Evolutionary conservation across 2,797 vertebrate species (phyloP).

Genomic region (Cirrhinus mrigala): DNA sequence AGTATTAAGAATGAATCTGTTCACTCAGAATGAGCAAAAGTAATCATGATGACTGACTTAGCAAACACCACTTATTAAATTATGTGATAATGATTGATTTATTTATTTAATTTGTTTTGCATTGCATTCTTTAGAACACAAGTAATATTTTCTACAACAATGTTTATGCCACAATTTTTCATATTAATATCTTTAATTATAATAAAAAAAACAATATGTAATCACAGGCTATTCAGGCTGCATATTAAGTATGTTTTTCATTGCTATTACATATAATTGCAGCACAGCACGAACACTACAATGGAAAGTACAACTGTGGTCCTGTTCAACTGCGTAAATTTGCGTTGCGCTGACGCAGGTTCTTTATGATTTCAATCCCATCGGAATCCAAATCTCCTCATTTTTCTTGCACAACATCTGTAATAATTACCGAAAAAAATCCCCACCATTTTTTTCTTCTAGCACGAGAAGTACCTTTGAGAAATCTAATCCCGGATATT

Average conservation of each 20-base stretch:
- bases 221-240: background rate
- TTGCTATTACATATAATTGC: constrained; percentile 21
- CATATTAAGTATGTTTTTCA: background rate
- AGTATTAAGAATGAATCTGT: background rate
- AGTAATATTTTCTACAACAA: background rate
- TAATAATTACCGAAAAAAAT: background rate
- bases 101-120: constrained; percentile 6
- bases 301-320: background rate
- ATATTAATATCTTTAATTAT: background rate
- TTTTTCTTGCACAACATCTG: background rate
- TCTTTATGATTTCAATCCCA: background rate
- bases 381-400: background rate
- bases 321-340: background rate
- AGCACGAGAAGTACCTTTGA: background rate
- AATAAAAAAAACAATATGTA: background rate
- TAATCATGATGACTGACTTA: background rate
- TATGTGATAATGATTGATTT: background rate
- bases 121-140: background rate
- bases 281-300: background rate
- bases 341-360: background rate
- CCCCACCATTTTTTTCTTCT: background rate
- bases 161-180: background rate
- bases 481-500: background rate
- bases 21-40: background rate
- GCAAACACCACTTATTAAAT: background rate